A percentile compares a stretch with the other conserved stretches of the same genome.
Evolutionary conservation across 2,113 vertebrate genomes (phyloP).

Genomic region (Epinephelus fuscoguttatus): DNA sequence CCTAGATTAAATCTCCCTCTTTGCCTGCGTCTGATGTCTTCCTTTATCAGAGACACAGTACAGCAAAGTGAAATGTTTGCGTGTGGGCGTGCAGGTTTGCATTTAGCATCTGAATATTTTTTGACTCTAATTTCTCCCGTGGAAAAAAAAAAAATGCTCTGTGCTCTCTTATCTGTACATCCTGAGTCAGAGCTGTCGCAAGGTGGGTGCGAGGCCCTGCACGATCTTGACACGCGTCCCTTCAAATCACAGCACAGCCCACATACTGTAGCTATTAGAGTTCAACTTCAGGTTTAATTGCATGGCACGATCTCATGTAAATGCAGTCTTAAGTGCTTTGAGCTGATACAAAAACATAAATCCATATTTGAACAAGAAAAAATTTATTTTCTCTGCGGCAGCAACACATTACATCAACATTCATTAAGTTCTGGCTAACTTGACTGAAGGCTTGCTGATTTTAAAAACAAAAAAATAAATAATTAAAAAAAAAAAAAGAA

Average conservation of each 20-base stretch:
- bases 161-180: slow-evolving; percentile 34
- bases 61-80: slow-evolving; percentile 36
- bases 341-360: slow-evolving; percentile 4
- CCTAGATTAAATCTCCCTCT: slow-evolving; percentile 64
- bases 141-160: not conserved
- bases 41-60: slow-evolving; percentile 53
- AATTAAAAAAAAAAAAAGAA: too few species aligned
- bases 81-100: slow-evolving; percentile 49
- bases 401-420: not conserved
- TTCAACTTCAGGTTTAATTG: slow-evolving; percentile 56
- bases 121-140: slow-evolving; percentile 4
- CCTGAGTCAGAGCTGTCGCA: slow-evolving; percentile 45
- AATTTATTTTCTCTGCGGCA: not conserved
- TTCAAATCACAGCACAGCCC: slow-evolving; percentile 28
- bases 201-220: slow-evolving; percentile 26
- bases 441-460: not conserved
- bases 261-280: slow-evolving; percentile 34
- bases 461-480: not conserved
- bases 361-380: not conserved
- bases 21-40: slow-evolving; percentile 64
- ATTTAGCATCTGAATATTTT: slow-evolving; percentile 42
- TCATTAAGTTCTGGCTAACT: not conserved
- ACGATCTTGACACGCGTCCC: slow-evolving; percentile 21
- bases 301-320: slow-evolving; percentile 8
- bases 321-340: slow-evolving; percentile 24